Percentiles rank a stretch among this genome's conserved stretches.
These are phyloP conservation scores for Drosophila parvula DNA, from an alignment of 1,140 invertebrate genomes.

Conservation along the genomic window DNA sequence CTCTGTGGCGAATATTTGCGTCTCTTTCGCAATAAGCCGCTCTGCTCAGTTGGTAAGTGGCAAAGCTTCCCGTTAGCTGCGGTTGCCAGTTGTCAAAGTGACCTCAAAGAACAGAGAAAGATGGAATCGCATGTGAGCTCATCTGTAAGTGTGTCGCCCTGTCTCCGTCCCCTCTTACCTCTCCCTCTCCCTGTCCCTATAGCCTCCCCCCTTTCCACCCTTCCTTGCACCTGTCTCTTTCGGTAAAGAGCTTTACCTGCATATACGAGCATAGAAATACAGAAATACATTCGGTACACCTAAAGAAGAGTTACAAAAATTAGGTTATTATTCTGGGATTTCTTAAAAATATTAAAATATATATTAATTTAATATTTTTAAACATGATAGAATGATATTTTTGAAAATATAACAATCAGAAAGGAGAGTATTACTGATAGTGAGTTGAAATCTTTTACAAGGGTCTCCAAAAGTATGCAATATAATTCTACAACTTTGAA, in stretches of 20 bases:
- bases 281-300: background rate
- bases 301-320: background rate
- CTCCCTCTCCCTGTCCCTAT: background rate
- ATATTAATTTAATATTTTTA: background rate
- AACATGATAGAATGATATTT: too few species aligned
- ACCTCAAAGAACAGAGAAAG: slow-evolving; percentile 73
- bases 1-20: slow-evolving; percentile 8
- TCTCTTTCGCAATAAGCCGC: slow-evolving; percentile 26
- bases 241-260: slow-evolving; percentile 51
- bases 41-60: slow-evolving; percentile 52
- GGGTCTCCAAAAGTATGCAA: too few species aligned
- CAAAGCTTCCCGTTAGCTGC: slow-evolving; percentile 62
- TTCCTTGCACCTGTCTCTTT: background rate
- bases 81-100: slow-evolving; percentile 79
- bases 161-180: background rate
- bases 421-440: background rate
- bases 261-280: slow-evolving; percentile 10
- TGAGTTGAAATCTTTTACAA: background rate
- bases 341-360: background rate
- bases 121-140: slow-evolving; percentile 51
- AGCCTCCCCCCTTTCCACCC: background rate
- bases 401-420: background rate
- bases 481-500: too few species aligned
- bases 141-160: slow-evolving; percentile 50
- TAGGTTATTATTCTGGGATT: background rate